Base-by-base conservation (phyloP, 30 jellyfish, hydroid and myxozoan species). In the Kudoa iwatai region DNA sequence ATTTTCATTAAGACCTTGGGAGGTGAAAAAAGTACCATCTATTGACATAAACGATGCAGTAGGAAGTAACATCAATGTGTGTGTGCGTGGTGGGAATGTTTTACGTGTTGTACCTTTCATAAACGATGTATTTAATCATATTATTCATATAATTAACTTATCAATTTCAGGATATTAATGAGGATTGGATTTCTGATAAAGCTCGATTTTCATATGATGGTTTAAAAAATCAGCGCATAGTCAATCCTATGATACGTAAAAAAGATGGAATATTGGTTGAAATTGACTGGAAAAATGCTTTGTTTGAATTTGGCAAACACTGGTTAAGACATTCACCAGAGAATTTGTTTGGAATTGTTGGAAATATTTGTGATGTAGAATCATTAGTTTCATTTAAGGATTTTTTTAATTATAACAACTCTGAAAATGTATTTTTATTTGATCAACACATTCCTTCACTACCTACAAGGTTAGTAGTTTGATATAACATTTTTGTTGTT, bases 141-240 rank as follows among this genome's bases (percentile, higher is more conserved):
- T 1, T 14, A 2, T 19, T 10, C 9, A 43, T 17, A 12, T 19
- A 39, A 23, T n/a, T 0, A 3, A 50, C 14, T 12, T 3, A 14
- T 20, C 20, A 4, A 26, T 33, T 32, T 16, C 21, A 66, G 87
- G 93, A 71, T 34, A 49, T 71, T 39, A 71, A 71, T 34, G 93
- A 71, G 43, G 85, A 58, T 7, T 79, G 98, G 98, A 79, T 79
- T 26, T 79, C 98, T 1, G 98, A 79, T 51, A 79, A 79, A 43
- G 55, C 98, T 32, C 58, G 91, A 44, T 79, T 79, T 43, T 83
- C 88, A 2, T 79, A 79, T 49, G 98, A 79, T 42, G 98, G 98
- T 10, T 34, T 79, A 13, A 79, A 79, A 32, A 69, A 87, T 1
- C 98, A 79, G 31, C 58, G 98, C 3, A 65, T 79, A 6, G 56